These are phyloP conservation scores for Dryadula phaetusa DNA, from an alignment of 2,888 invertebrate species.

Conservation along the genomic window DNA sequence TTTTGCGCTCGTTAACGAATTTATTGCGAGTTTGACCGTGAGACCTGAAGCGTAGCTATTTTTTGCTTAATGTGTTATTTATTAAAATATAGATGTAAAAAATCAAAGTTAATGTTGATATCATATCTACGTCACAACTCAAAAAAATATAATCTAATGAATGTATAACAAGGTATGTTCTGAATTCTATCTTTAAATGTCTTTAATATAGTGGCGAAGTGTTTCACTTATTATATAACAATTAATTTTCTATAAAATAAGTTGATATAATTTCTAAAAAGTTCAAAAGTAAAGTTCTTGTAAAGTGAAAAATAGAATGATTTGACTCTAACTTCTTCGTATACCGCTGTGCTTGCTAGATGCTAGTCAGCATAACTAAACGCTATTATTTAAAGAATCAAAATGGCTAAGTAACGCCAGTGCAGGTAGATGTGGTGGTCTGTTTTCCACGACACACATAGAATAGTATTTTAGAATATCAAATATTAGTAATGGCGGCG, in stretches of 20 bases:
- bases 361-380: background rate
- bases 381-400: constrained; percentile 68
- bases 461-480: constrained; percentile 83
- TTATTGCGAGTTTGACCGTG: constrained; percentile 81
- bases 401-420: constrained; percentile 58
- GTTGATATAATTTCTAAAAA: too few species aligned
- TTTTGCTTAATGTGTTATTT: constrained; percentile 81
- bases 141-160: constrained; percentile 65
- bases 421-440: constrained; percentile 48
- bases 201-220: constrained; percentile 55
- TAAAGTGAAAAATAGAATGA: too few species aligned
- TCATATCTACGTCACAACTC: constrained; percentile 65
- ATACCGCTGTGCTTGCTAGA: too few species aligned
- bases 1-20: constrained; percentile 68
- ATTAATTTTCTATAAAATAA: constrained; percentile 44
- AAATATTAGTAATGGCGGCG: constrained; percentile 82
- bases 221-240: constrained; percentile 53
- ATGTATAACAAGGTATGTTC: constrained; percentile 62
- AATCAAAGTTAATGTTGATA: constrained; percentile 68
- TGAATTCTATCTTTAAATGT: constrained; percentile 53
- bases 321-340: too few species aligned
- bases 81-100: constrained; percentile 80
- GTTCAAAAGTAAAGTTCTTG: too few species aligned
- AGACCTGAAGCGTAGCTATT: constrained; percentile 77
- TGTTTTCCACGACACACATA: constrained; percentile 78